A percentile compares a stretch with the other conserved stretches of the same genome.
Evolutionary conservation across 2,888 invertebrate species (phyloP).

Genomic region (Drosophila nr. perissopoda): DNA sequence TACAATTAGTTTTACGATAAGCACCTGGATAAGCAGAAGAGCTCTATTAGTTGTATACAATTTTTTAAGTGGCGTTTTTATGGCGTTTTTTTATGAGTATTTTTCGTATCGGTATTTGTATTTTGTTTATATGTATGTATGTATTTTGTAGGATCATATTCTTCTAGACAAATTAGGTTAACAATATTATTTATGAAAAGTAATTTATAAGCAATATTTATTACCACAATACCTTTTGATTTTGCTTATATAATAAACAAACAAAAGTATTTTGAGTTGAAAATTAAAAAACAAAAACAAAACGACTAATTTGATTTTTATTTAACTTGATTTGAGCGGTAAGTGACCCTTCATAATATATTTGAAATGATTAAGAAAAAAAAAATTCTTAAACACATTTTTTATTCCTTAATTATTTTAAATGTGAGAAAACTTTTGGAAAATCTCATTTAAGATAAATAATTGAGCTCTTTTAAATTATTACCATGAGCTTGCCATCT

Average conservation of each 20-base stretch:
- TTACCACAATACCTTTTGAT: slow-evolving; percentile 48
- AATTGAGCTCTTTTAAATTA: not conserved
- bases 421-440: not conserved
- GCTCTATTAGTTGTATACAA: slow-evolving; percentile 68
- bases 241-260: slow-evolving; percentile 69
- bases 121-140: slow-evolving; percentile 24
- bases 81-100: slow-evolving; percentile 58
- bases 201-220: slow-evolving; percentile 72
- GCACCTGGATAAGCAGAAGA: slow-evolving; percentile 60
- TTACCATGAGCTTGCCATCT: not conserved
- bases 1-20: slow-evolving; percentile 70
- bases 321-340: slow-evolving; percentile 1
- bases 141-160: slow-evolving; percentile 28
- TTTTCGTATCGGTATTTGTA: slow-evolving; percentile 42
- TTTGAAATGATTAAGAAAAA: not conserved
- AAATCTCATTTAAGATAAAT: not conserved
- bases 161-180: slow-evolving; percentile 64
- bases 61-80: slow-evolving; percentile 52
- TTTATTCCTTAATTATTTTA: not conserved
- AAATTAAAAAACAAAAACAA: slow-evolving; percentile 20
- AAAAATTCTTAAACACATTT: not conserved
- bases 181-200: slow-evolving; percentile 67
- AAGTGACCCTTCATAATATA: not conserved
- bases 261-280: slow-evolving; percentile 58
- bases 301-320: slow-evolving; percentile 19